Conservation (phyloP, 2,888 invertebrate genomes). For the Drosophila yooni region DNA sequence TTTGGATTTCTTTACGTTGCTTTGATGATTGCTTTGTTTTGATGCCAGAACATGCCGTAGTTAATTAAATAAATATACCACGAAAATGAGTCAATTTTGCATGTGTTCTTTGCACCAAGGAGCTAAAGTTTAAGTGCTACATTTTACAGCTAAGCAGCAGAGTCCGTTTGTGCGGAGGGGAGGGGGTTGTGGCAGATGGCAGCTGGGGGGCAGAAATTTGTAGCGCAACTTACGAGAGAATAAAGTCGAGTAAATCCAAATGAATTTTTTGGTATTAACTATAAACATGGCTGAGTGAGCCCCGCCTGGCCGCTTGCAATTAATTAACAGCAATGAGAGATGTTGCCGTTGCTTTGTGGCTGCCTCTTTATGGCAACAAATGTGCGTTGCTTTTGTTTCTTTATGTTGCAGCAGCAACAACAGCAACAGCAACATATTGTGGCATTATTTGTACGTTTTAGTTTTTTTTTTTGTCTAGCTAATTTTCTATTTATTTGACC, state of each 20-base stretch:
- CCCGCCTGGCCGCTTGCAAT: slow-evolving; percentile 72
- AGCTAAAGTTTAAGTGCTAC: not conserved
- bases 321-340: slow-evolving; percentile 78
- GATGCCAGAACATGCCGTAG: not conserved
- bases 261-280: slow-evolving; percentile 34
- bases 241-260: slow-evolving; percentile 46
- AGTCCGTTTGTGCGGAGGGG: slow-evolving; percentile 1
- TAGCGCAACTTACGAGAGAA: slow-evolving; percentile 29
- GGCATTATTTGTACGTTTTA: slow-evolving; percentile 58
- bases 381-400: slow-evolving; percentile 72
- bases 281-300: slow-evolving; percentile 36
- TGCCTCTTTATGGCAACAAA: slow-evolving; percentile 69
- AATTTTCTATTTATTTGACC: slow-evolving; percentile 81
- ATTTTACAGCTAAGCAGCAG: not conserved
- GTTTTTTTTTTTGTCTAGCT: slow-evolving; percentile 68
- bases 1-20: not conserved
- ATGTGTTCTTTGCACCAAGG: not conserved
- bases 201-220: slow-evolving; percentile 43
- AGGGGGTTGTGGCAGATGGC: slow-evolving; percentile 5
- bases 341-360: slow-evolving; percentile 54
- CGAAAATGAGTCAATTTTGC: not conserved
- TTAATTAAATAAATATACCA: not conserved
- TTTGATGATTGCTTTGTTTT: not conserved
- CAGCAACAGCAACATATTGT: slow-evolving; percentile 50
- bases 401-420: slow-evolving; percentile 57